phyloP scores from a whole-genome alignment of 2,797 vertebrate genomes.

The Labroides dimidiatus region DNA sequence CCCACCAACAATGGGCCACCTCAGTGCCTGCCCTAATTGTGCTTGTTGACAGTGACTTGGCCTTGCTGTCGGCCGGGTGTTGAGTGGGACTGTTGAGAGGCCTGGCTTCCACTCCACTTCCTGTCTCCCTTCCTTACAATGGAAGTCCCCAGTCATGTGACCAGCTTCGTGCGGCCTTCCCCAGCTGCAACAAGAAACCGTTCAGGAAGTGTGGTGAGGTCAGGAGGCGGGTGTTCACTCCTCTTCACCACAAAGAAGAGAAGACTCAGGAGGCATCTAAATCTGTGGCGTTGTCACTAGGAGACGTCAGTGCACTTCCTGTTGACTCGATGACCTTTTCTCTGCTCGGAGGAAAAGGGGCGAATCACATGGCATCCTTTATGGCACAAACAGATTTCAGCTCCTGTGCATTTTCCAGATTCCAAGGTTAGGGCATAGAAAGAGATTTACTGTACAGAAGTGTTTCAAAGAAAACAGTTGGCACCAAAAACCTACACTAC shows the following conservation, averaged over 20 bases:
- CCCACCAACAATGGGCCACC: constrained; percentile 53
- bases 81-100: constrained; percentile 78
- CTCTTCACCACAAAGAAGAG: constrained; percentile 47
- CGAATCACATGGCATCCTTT: constrained; percentile 51
- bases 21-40: constrained; percentile 69
- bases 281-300: constrained; percentile 43
- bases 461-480: neutral
- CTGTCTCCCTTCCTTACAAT: constrained; percentile 78
- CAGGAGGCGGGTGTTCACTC: constrained; percentile 11
- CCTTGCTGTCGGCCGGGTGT: constrained; percentile 68
- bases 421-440: constrained; percentile 11
- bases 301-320: constrained; percentile 62
- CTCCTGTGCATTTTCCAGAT: constrained; percentile 27
- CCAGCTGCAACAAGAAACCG: constrained; percentile 64
- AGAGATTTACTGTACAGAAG: constrained; percentile 18
- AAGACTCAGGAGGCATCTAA: constrained; percentile 47
- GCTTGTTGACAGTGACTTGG: constrained; percentile 78
- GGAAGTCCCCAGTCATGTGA: constrained; percentile 76
- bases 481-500: neutral
- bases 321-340: constrained; percentile 53
- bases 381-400: constrained; percentile 37
- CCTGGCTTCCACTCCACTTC: constrained; percentile 73
- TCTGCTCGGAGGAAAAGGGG: constrained; percentile 52
- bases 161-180: constrained; percentile 34
- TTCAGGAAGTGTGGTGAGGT: constrained; percentile 61